phyloP scores from a whole-genome alignment of 1,140 invertebrate species.

The Drosophila albomicans region DNA sequence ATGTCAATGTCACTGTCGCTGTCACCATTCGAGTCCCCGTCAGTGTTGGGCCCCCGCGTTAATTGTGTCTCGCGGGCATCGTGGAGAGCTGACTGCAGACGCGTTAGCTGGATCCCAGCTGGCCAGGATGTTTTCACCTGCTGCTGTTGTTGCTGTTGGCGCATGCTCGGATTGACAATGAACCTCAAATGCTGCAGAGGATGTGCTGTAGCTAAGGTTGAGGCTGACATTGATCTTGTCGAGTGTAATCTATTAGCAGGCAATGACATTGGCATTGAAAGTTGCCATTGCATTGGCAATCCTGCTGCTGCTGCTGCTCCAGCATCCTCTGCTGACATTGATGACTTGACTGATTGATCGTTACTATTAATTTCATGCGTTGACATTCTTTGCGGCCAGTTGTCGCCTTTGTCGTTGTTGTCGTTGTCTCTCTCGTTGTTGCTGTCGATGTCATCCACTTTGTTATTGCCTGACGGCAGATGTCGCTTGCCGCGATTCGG shows the following conservation, averaged over 20 bases:
- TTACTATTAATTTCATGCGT: constrained; percentile 80
- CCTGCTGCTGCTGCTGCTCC: constrained; percentile 25
- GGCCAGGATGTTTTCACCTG: constrained; percentile 67
- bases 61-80: constrained; percentile 70
- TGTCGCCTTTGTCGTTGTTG: constrained; percentile 46
- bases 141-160: constrained; percentile 54
- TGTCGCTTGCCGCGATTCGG: constrained; percentile 76
- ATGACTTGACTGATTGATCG: constrained; percentile 83
- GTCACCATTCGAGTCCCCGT: constrained; percentile 51
- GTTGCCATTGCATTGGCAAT: constrained; percentile 23
- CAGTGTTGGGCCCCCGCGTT: constrained; percentile 56
- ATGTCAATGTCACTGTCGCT: constrained; percentile 59
- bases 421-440: constrained; percentile 19
- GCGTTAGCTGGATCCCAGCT: constrained; percentile 28
- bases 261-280: constrained; percentile 4
- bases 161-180: constrained; percentile 66
- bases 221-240: constrained; percentile 78
- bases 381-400: constrained; percentile 77
- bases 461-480: constrained; percentile 21
- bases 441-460: constrained; percentile 24
- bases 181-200: constrained; percentile 46
- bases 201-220: constrained; percentile 30
- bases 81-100: constrained; percentile 12
- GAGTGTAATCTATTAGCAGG: constrained; percentile 77
- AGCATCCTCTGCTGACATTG: constrained; percentile 68